Percentiles rank a stretch among this genome's conserved stretches.
Evolutionary conservation across 2,888 invertebrate species (phyloP).

Genomic region (Epirrhoe tristata): DNA sequence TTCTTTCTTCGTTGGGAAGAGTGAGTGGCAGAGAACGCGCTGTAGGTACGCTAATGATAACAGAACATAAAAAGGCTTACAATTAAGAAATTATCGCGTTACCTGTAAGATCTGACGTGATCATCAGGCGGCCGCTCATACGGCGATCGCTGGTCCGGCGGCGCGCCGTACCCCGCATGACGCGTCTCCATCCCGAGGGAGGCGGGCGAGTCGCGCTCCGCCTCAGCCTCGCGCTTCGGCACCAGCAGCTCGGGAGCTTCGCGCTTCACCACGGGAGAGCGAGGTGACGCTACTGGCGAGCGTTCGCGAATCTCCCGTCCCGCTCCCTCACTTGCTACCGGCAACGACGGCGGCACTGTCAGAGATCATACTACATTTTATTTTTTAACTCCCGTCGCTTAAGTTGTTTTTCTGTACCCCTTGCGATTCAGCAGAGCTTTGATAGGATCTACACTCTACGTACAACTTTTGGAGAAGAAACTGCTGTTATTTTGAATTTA

Average conservation of each 20-base stretch:
- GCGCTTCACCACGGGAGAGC: conserved; percentile 77
- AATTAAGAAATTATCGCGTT: conserved; percentile 23
- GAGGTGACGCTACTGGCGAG: conserved; percentile 67
- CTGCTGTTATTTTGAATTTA: no score
- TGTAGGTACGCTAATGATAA: no score
- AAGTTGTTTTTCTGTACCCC: not conserved
- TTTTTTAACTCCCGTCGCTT: conserved; percentile 26
- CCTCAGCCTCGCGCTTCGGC: conserved; percentile 88
- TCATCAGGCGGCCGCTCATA: conserved; percentile 89
- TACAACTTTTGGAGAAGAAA: no score
- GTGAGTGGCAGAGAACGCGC: no score
- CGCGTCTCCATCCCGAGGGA: conserved; percentile 87
- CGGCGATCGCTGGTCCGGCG: conserved; percentile 87
- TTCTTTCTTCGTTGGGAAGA: no score
- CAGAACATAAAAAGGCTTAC: not conserved
- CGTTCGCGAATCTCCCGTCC: conserved; percentile 48
- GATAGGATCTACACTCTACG: no score
- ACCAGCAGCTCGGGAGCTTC: conserved; percentile 86
- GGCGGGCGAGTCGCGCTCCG: conserved; percentile 89
- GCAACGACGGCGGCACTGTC: conserved; percentile 53
- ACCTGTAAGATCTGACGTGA: conserved; percentile 86
- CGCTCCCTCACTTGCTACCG: conserved; percentile 41
- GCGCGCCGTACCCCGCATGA: conserved; percentile 88
- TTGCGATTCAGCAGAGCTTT: no score
- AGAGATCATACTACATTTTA: conserved; percentile 36